These are phyloP conservation scores for Trididemnum miniatum DNA, from an alignment of 23 tunicate genomes.

Conservation along the genomic window DNA sequence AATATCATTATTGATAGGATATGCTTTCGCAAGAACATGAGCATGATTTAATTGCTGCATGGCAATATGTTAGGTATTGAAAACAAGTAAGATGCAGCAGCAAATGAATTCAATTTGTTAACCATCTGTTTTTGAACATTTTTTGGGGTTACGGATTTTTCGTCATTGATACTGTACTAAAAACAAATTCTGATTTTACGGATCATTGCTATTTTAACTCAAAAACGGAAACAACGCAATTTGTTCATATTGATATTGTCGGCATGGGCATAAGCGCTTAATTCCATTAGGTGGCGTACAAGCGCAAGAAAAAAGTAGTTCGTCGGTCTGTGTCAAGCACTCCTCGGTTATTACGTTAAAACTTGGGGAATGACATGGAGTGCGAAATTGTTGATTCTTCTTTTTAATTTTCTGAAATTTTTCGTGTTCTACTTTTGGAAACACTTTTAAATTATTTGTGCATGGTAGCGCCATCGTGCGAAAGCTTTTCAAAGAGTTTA, in stretches of 20 bases:
- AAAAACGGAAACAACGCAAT: conserved; percentile 55
- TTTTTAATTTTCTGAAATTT: not conserved
- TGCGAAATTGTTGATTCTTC: not conserved
- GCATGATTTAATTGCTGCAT: too few relatives aligned
- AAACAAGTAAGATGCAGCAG: too few relatives aligned
- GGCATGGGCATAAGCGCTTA: conserved; percentile 79
- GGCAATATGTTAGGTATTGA: too few relatives aligned
- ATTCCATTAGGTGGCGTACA: conserved; percentile 46
- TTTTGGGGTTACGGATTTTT: too few relatives aligned
- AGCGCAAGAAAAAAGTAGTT: conserved; percentile 79
- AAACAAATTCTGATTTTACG: too few relatives aligned
- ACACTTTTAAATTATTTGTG: not conserved
- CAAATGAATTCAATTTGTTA: too few relatives aligned
- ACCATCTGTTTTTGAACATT: too few relatives aligned
- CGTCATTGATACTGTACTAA: too few relatives aligned
- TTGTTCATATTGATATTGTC: conserved; percentile 37
- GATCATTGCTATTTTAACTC: too few relatives aligned
- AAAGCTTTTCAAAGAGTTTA: conserved; percentile 37
- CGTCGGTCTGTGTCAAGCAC: conserved; percentile 63
- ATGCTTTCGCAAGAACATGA: too few relatives aligned
- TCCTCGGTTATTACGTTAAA: conserved; percentile 7
- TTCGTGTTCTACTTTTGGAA: conserved; percentile 23
- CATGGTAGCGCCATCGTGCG: conserved; percentile 16
- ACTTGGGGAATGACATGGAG: conserved; percentile 74
- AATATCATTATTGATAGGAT: too few relatives aligned